Evolutionary conservation across 2,113 vertebrate species (phyloP).

Genomic region (Hypomesus transpacificus): DNA sequence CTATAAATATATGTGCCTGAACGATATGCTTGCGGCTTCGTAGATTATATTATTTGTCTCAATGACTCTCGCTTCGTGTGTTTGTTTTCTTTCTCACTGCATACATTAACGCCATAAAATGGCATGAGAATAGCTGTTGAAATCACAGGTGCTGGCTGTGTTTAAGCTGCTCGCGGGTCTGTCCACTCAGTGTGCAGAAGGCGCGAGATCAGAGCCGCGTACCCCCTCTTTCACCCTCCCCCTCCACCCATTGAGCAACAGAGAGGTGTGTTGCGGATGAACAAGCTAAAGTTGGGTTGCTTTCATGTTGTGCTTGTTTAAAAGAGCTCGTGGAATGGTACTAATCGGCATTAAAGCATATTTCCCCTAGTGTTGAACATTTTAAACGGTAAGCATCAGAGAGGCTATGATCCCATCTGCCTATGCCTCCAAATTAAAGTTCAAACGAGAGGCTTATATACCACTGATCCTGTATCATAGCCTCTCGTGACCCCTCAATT

Average conservation of each 20-base stretch:
- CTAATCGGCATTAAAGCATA: conserved; percentile 76
- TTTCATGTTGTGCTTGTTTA: conserved; percentile 71
- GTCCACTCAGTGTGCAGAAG: conserved; percentile 69
- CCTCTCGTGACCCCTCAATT: conserved; percentile 76
- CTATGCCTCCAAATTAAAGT: conserved; percentile 76
- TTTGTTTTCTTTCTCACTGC: neutral
- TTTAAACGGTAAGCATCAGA: conserved; percentile 69
- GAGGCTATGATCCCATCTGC: conserved; percentile 79
- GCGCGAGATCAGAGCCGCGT: conserved; percentile 68
- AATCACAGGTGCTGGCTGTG: conserved; percentile 68
- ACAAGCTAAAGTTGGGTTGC: conserved; percentile 57
- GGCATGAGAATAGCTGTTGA: conserved; percentile 65
- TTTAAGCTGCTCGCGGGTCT: conserved; percentile 68
- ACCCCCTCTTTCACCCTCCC: conserved; percentile 15
- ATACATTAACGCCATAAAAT: conserved; percentile 35
- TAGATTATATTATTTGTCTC: too few relatives aligned
- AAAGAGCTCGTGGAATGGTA: conserved; percentile 61
- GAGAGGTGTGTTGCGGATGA: conserved; percentile 16
- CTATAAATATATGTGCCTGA: too few relatives aligned
- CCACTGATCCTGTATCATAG: conserved; percentile 80
- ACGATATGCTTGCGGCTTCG: too few relatives aligned
- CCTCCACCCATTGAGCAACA: conserved; percentile 25
- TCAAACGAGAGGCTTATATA: conserved; percentile 73
- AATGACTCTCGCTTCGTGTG: neutral
- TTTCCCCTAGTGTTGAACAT: conserved; percentile 54